Percentiles rank a stretch among this genome's conserved stretches.
Evolutionary conservation across 1,140 invertebrate genomes (phyloP).

Genomic region (Scaptomyza pallida): DNA sequence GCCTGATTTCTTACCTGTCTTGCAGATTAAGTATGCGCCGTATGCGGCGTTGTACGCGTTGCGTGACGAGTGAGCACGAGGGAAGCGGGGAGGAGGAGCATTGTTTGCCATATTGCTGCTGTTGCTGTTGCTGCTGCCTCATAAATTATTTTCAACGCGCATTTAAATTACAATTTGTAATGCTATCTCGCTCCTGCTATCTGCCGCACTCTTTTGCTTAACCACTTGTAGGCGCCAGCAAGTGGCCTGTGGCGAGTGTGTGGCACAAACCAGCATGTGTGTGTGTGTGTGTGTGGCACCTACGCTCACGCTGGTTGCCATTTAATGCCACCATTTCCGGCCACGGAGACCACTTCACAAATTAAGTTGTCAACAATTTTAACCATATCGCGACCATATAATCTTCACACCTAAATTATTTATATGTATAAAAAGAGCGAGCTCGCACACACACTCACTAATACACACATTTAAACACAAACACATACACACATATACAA

Average conservation of each 20-base stretch:
- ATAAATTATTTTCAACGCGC: slow-evolving; percentile 61
- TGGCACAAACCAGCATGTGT: background rate
- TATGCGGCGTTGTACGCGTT: slow-evolving; percentile 19
- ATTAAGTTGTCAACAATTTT: slow-evolving; percentile 83
- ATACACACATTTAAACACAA: slow-evolving; percentile 13
- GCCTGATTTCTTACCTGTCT: slow-evolving; percentile 30
- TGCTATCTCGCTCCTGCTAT: slow-evolving; percentile 19
- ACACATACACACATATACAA: slow-evolving; percentile 31
- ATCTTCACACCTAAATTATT: slow-evolving; percentile 82
- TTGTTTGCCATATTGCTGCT: slow-evolving; percentile 26
- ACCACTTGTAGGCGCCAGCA: slow-evolving; percentile 14
- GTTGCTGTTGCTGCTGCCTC: slow-evolving; percentile 20
- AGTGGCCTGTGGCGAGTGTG: slow-evolving; percentile 23
- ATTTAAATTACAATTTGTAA: slow-evolving; percentile 60
- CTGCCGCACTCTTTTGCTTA: background rate
- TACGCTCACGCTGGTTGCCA: slow-evolving; percentile 29
- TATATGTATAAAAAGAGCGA: slow-evolving; percentile 60
- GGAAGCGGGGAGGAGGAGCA: background rate
- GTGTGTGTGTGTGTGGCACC: slow-evolving; percentile 21
- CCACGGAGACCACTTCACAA: slow-evolving; percentile 73
- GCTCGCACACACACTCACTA: slow-evolving; percentile 20
- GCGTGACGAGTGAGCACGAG: slow-evolving; percentile 23
- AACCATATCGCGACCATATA: slow-evolving; percentile 75
- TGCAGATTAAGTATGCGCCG: slow-evolving; percentile 60
- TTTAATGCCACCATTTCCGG: slow-evolving; percentile 55